phyloP scores from a whole-genome alignment of 2,113 vertebrate species.

The Vanacampus margaritifer region DNA sequence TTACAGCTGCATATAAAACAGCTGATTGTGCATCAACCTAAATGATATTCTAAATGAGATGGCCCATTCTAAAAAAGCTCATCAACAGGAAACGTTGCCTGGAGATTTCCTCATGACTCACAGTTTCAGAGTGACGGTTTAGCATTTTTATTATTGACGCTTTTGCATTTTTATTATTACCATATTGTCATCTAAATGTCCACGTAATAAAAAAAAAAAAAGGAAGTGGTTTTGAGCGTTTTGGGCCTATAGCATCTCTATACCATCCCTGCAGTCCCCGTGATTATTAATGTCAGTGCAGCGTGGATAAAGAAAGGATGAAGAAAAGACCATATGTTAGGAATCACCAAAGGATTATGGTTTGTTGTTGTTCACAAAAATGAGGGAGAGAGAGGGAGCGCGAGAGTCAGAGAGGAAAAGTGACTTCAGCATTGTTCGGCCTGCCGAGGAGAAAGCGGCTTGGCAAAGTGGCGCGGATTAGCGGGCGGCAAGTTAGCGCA shows the following conservation, averaged over 20 bases:
- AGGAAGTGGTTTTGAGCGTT: background rate
- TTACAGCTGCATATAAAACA: background rate
- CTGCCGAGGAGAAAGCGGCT: conserved; percentile 56
- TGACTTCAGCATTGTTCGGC: conserved; percentile 58
- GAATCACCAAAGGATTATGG: conserved; percentile 61
- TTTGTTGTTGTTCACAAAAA: conserved; percentile 57
- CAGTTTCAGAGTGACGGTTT: background rate
- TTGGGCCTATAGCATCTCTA: conserved; percentile 20
- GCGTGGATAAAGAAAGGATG: conserved; percentile 64
- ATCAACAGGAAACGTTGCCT: background rate
- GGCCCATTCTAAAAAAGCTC: background rate
- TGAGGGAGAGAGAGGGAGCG: conserved; percentile 3
- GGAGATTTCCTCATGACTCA: background rate
- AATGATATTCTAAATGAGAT: background rate
- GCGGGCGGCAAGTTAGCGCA: conserved; percentile 22
- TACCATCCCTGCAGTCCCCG: conserved; percentile 28
- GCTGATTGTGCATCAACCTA: background rate
- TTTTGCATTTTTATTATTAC: background rate
- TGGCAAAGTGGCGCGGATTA: conserved; percentile 64
- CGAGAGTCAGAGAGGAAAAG: conserved; percentile 29
- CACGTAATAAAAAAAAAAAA: background rate
- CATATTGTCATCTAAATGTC: background rate
- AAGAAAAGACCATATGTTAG: conserved; percentile 61
- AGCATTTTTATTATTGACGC: background rate
- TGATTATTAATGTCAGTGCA: conserved; percentile 64